Percentiles rank a stretch among this genome's conserved stretches.
Conservation (phyloP, 2,113 vertebrate genomes). For the Synchiropus splendidus region DNA sequence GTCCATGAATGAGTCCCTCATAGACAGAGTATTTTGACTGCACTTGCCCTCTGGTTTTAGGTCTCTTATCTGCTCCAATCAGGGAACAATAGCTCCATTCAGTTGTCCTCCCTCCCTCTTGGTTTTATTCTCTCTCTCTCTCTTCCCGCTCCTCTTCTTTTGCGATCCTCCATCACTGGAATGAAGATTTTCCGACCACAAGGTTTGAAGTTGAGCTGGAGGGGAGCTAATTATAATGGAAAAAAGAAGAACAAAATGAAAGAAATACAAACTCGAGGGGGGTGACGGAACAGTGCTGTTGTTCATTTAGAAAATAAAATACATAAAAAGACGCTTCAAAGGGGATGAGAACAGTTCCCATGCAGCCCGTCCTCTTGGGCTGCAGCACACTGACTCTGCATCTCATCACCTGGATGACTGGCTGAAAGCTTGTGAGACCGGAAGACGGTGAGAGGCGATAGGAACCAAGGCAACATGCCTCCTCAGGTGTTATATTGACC, state of each 20-base stretch:
- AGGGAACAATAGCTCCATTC: slow-evolving; percentile 63
- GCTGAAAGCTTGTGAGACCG: too few species aligned
- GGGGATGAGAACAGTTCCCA: slow-evolving; percentile 13
- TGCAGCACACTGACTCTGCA: too few species aligned
- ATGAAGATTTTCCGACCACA: slow-evolving; percentile 64
- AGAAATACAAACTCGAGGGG: slow-evolving; percentile 19
- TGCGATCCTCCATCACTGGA: slow-evolving; percentile 43
- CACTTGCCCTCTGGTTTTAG: slow-evolving; percentile 50
- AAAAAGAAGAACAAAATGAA: slow-evolving; percentile 46
- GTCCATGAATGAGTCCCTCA: slow-evolving; percentile 23
- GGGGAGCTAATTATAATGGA: slow-evolving; percentile 64
- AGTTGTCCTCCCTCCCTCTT: slow-evolving; percentile 27
- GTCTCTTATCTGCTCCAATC: slow-evolving; percentile 54
- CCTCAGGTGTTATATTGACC: too few species aligned
- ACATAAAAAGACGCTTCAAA: slow-evolving; percentile 1
- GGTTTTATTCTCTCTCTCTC: slow-evolving; percentile 13
- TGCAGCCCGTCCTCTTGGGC: not conserved
- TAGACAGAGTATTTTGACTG: slow-evolving; percentile 43
- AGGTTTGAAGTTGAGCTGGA: slow-evolving; percentile 54
- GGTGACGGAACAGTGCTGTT: slow-evolving; percentile 23
- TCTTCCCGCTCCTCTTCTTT: slow-evolving; percentile 23
- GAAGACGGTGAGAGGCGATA: too few species aligned
- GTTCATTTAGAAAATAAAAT: slow-evolving; percentile 32
- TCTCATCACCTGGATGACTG: too few species aligned
- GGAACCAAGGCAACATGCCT: too few species aligned